Evolutionary conservation across 2,888 invertebrate genomes (phyloP), one percentile per base, ranked within the genome.

Genomic region (Gasteruption jaculator): DNA sequence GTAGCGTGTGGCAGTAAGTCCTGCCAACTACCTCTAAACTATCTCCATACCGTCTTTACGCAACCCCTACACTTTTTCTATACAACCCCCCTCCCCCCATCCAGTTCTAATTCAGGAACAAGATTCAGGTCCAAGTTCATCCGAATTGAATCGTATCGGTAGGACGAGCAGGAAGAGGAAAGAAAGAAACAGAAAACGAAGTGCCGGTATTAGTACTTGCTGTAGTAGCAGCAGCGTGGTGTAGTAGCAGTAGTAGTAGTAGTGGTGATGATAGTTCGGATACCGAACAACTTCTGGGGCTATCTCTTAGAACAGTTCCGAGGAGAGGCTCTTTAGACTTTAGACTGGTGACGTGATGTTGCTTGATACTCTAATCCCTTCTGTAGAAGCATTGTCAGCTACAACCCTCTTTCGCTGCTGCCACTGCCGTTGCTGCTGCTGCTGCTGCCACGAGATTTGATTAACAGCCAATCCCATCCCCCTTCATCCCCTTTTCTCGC

Each of bases 291-390:
- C 58, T 68, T 68, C 57, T n/a, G n/a, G 55, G 67, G 61, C 68
- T 68, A 68, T 68, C 68, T 68, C 60, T 50, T 53, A 63, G 56
- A 60, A 61, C 61, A 61, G 61, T 61, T 63, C 58, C 62, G 61
- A 64, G 62, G 55, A n/a, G n/a, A 63, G 63, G 58, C 65, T 65
- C 63, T 68, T 65, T 62, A 64, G 65, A 67, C 62, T 65, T 60
- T 60, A 58, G n/a, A n/a, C n/a, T n/a, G n/a, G 59, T 61, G 63
- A 66, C 63, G 66, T 66, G 63, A 65, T 63, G 63, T 66, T 58
- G 65, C 58, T 65, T 70, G 68, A 69, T 68, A 69, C 70, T 59
- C 63, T 64, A 68, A 70, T 68, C 68, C 61, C 58, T 54, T 52
- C 56, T 51, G 53, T 49, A 48, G 53, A 54, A 51, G 55, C 55